Base-by-base conservation (phyloP, 1,140 invertebrate genomes). In the Mya arenaria region DNA sequence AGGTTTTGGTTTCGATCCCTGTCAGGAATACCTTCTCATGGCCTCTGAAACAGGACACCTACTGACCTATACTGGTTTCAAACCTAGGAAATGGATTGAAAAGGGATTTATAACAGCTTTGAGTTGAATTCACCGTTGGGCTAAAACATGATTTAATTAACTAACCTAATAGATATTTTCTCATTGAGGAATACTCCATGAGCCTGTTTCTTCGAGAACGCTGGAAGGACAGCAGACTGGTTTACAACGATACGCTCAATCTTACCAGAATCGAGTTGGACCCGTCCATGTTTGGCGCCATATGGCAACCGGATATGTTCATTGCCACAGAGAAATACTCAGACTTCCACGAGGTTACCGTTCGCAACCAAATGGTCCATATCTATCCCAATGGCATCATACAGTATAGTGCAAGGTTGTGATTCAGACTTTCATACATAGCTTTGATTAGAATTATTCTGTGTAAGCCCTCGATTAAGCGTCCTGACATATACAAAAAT, bases 141-240 rank as follows among this genome's bases (percentile, higher is more conserved):
- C 8, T 8, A 60, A 25, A 10, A 60, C 28, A 28, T 10, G 56
- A 17, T 60, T 10, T 25, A 10, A 8, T 10, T 60, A 10, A 19
- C 15, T 8, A 60, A 60, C 15, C 10, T 19, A 15, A 60, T 19
- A 25, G 8, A 25, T 60, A 13, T 63, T 63, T 63, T 63, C 34
- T 39, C 81, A 58, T 77, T 0, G 48, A 95, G 94, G 95, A 95
- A 85, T 95, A 95, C 87, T 93, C 94, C 81, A 94, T 95, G 52
- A 94, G 94, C 85, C 88, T 95, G 75, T 95, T 95, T 88, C 90
- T 95, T 8, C 88, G 94, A 44, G 94, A 95, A 86, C 93, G 93
- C 39, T 95, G 94, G 94, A 78, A 92, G 37, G 95, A 95, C 82
- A 91, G 93, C 66, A 85, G 95, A 55, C 87, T 95, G 44, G 56